Evolutionary conservation across 2,888 invertebrate genomes (phyloP), one percentile per base, ranked within the genome.

Genomic region (Sarcophaga carnaria): DNA sequence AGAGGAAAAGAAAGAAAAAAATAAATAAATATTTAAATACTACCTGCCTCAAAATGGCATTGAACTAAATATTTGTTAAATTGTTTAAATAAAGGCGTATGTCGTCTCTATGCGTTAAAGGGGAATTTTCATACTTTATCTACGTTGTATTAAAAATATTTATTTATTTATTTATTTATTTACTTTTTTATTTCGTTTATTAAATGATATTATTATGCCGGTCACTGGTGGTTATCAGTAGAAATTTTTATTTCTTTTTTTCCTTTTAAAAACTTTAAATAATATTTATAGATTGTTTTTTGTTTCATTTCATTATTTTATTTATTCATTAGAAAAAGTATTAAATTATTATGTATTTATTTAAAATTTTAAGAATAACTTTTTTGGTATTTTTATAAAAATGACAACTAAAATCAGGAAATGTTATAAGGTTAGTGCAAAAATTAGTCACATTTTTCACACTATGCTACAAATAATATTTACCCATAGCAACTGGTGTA

Each of bases 1-100:
- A 37, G 37, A 37, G 37, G 37, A 10, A 37, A 54, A 14, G 5
- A 17, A 54, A 54, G 14, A 54, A 2, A 12, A 49, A 49, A 54
- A 17, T 4, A 54, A 14, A 17, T 12, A 54, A 14, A 66, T 37
- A 66, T 17, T 14, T 64, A 37, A 27, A 37, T 22, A 66, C 66
- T 25, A 66, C 22, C 17, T 66, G 22, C 37, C 25, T 20, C 66
- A 27, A 66, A 66, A 66, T 66, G 66, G 37, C 20, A 27, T 66
- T 66, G 66, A 66, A 66, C 25, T 22, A 66, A 54, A 54, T 54
- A 54, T 54, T 54, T 69, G 37, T 69, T 69, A 69, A 69, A 69
- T 20, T 25, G 69, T 69, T 22, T 17, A 54, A 54, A 54, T 17
- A 54, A 54, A 54, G 12, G 54, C 14, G 54, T 54, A 54, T 54